Evolutionary conservation across 1,140 invertebrate species (phyloP), one percentile per base, ranked within the genome.

Genomic region (Hermetia illucens): DNA sequence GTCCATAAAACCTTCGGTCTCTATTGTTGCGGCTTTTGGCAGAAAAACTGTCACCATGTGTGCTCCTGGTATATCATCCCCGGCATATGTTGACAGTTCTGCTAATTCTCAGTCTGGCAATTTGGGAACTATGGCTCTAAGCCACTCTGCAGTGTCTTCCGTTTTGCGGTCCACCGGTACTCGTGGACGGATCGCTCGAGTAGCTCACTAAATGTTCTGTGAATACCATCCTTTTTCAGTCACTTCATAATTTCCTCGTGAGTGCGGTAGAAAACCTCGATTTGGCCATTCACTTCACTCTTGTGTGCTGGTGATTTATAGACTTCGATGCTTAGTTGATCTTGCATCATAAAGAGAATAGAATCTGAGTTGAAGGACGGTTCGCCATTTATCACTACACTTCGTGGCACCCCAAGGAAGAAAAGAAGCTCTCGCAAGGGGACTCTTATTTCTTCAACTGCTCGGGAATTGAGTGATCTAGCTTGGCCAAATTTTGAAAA

Each of bases 171-270:
- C n/a, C n/a, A n/a, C n/a, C n/a, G n/a, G n/a, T 32, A 32, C 16
- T 32, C 30, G 16, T 13, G 5, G 13, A 32, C 30, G 5, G 16
- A 32, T 13, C 30, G 30, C 16, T 32, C 30, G 5, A 42, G 32
- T 10, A 42, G 18, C 27, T 35, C 32, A 15, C 16, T 10, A 41
- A 44, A 10, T 5, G 6, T 16, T 5, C 5, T 25, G 30, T 31
- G 15, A 21, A 27, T 10, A 38, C 20, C 9, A 34, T 41, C 36
- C 17, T 10, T 13, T 13, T 32, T 32, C 5, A 32, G 16, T 6
- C 30, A 32, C 13, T 16, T 32, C 30, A 32, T 32, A 13, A 32
- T 32, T 13, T 32, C 30, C 9, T 10, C 5, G 16, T 13, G 30
- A 10, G 30, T 32, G 8, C 10, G 17, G 17, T 32, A 16, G 13